Evolutionary conservation across 1,140 invertebrate species (phyloP).

Genomic region (Bombyx mori): ASM3026992v2 NC_085112.1:6106501-6107000

Average conservation of each 20-base stretch:
- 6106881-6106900: slow-evolving; percentile 51
- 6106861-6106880: slow-evolving; percentile 52
- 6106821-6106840: slow-evolving; percentile 64
- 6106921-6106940: slow-evolving; percentile 68
- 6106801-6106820: slow-evolving; percentile 57
- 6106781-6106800: slow-evolving; percentile 71
- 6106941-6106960: slow-evolving; percentile 63
- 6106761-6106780: slow-evolving; percentile 97
- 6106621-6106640: slow-evolving; percentile 92
- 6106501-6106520: slow-evolving; percentile 78
- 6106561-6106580: slow-evolving; percentile 74
- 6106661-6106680: slow-evolving; percentile 87
- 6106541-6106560: slow-evolving; percentile 73
- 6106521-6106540: slow-evolving; percentile 79
- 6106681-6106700: slow-evolving; percentile 87
- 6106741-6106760: slow-evolving; percentile 93
- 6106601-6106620: slow-evolving; percentile 87
- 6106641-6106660: slow-evolving; percentile 84
- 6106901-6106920: slow-evolving; percentile 69
- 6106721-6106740: slow-evolving; percentile 81
- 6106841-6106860: slow-evolving; percentile 62
- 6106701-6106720: slow-evolving; percentile 83
- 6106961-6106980: slow-evolving; percentile 62
- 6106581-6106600: slow-evolving; percentile 82
- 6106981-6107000: slow-evolving; percentile 72